Conservation (phyloP, 2,888 invertebrate genomes). For the Philereme vetulata region DNA sequence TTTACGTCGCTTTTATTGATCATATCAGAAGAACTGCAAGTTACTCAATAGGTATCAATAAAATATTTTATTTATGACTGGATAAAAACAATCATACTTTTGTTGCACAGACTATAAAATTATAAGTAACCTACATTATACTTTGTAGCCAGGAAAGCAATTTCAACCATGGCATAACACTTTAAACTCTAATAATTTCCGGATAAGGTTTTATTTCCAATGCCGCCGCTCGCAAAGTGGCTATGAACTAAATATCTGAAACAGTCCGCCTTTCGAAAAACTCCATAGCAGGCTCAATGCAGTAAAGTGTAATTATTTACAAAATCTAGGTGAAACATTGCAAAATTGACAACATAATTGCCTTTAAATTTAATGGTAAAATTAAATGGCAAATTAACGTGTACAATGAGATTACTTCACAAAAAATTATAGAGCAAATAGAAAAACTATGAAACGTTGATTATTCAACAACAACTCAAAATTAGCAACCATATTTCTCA, state of each 20-base stretch:
- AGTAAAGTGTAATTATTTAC: conserved; percentile 4
- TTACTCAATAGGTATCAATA: no score
- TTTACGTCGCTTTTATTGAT: no score
- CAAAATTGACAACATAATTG: background rate
- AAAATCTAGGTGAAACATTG: conserved; percentile 7
- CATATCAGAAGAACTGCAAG: no score
- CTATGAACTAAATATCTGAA: conserved; percentile 12
- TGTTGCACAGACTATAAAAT: no score
- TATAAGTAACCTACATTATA: no score
- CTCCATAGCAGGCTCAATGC: conserved; percentile 17
- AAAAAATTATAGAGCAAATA: no score
- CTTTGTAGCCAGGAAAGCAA: no score
- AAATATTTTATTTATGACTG: no score
- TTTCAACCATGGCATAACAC: background rate
- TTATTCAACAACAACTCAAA: no score
- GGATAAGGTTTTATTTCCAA: conserved; percentile 6
- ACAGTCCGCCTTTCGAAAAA: conserved; percentile 27
- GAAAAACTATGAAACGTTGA: no score
- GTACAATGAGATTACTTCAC: background rate
- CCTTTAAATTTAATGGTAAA: background rate
- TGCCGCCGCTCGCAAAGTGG: background rate
- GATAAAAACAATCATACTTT: no score
- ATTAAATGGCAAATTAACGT: background rate
- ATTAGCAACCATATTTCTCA: no score
- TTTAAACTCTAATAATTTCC: conserved; percentile 7